Evolutionary conservation across 2,888 invertebrate genomes (phyloP).

Genomic region (Drosophila paucipuncta): DNA sequence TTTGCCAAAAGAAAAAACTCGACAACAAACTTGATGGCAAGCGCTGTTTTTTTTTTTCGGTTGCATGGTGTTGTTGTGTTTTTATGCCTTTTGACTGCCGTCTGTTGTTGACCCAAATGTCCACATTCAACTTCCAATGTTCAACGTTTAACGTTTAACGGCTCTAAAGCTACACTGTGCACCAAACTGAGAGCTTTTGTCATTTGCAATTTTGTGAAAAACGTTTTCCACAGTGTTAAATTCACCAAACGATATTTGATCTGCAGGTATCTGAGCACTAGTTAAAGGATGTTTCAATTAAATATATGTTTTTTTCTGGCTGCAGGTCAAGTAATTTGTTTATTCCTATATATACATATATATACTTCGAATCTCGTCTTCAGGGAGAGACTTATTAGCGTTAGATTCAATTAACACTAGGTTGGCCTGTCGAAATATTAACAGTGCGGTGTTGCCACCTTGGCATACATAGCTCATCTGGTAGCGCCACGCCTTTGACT

Average conservation of each 20-base stretch:
- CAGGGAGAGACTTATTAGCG: neutral
- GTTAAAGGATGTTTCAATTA: neutral
- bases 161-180: conserved; percentile 30
- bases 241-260: neutral
- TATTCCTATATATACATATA: neutral
- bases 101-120: conserved; percentile 65
- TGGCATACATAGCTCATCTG: neutral
- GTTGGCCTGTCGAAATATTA: neutral
- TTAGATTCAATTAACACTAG: neutral
- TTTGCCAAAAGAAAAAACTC: conserved; percentile 30
- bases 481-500: neutral
- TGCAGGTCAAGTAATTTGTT: neutral
- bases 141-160: conserved; percentile 35
- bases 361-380: neutral
- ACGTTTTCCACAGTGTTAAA: neutral
- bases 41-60: conserved; percentile 23
- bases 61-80: conserved; percentile 3
- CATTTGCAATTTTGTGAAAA: neutral
- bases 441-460: neutral
- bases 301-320: neutral
- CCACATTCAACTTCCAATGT: conserved; percentile 44
- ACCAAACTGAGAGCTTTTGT: conserved; percentile 7
- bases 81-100: conserved; percentile 37
- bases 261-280: neutral
- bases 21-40: conserved; percentile 41